phyloP scores from a whole-genome alignment of 2,797 vertebrate genomes.

The Manis javanica region DNA sequence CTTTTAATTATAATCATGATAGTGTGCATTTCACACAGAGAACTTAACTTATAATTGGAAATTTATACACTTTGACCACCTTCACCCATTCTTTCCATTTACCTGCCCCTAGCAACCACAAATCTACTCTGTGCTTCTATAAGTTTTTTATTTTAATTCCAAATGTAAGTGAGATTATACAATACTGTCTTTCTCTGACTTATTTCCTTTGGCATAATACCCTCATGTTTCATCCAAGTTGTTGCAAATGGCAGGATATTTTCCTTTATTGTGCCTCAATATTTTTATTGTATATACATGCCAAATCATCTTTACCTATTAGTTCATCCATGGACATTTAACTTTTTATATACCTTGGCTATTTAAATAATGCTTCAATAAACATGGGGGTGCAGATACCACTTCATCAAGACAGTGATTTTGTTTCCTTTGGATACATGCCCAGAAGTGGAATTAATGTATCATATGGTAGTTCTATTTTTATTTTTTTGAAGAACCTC shows the following conservation, averaged over 20 bases:
- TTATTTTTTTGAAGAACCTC: neutral
- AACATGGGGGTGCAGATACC: neutral
- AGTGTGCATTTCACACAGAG: neutral
- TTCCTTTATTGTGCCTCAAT: neutral
- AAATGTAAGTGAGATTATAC: neutral
- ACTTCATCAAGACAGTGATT: neutral
- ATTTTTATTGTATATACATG: neutral
- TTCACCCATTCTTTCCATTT: neutral
- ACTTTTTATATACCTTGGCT: neutral
- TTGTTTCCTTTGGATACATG: neutral
- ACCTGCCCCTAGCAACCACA: neutral
- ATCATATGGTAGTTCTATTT: neutral
- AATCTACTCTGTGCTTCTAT: neutral
- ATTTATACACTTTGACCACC: neutral
- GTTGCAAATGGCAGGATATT: neutral
- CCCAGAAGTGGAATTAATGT: neutral
- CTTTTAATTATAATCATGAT: neutral
- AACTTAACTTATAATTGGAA: neutral
- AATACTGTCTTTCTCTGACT: neutral
- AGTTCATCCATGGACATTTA: neutral
- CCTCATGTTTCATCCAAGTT: neutral
- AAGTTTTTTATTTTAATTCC: neutral
- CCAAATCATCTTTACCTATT: neutral
- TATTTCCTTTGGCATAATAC: neutral
- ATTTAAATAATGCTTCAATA: neutral